Evolutionary conservation across 1,140 invertebrate genomes (phyloP).

Genomic region (Parapsyche elsis): DNA sequence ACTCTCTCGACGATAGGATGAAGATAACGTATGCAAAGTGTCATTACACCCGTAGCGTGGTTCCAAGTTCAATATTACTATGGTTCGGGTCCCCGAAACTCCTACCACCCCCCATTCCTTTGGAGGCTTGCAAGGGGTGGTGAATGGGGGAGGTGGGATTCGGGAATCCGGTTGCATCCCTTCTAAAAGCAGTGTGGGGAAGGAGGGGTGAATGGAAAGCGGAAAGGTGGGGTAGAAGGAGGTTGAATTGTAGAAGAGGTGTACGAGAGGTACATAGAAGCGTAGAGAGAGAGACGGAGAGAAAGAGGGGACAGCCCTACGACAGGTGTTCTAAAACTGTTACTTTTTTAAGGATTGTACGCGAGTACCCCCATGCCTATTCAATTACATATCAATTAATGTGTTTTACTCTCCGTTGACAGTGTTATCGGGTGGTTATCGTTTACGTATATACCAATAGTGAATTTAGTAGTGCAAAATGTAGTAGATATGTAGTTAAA

Average conservation of each 20-base stretch:
- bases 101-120: neutral
- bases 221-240: neutral
- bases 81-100: neutral
- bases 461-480: no score
- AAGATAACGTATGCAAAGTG: conserved; percentile 41
- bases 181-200: neutral
- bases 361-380: neutral
- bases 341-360: neutral
- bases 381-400: no score
- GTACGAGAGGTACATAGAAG: neutral
- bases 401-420: no score
- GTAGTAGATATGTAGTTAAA: no score
- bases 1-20: no score
- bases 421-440: no score
- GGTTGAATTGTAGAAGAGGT: neutral
- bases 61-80: conserved; percentile 47
- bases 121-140: neutral
- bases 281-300: neutral
- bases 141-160: neutral
- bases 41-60: conserved; percentile 39
- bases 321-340: conserved; percentile 27
- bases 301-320: conserved; percentile 12
- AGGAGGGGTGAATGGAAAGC: conserved; percentile 24
- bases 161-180: conserved; percentile 23
- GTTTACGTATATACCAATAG: no score